These are phyloP conservation scores for Boloria euphrosyne DNA, from an alignment of 2,888 invertebrate genomes.

Conservation along the genomic window DNA sequence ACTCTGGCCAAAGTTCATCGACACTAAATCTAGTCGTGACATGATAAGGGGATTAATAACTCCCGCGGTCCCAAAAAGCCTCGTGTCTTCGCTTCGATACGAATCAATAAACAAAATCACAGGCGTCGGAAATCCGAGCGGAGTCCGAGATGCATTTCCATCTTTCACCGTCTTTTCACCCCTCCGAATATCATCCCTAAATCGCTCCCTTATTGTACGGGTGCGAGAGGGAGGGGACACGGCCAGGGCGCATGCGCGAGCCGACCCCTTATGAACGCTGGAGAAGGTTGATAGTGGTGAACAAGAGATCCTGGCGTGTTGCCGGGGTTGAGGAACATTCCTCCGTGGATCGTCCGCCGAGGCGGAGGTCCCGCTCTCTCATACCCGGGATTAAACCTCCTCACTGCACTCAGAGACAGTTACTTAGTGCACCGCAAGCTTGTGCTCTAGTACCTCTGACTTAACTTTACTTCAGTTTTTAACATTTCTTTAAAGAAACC, in stretches of 20 bases:
- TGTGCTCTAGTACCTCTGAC: conserved; percentile 19
- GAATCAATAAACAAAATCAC: conserved; percentile 82
- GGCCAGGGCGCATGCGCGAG: conserved; percentile 69
- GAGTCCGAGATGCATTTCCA: conserved; percentile 81
- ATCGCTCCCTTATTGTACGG: conserved; percentile 55
- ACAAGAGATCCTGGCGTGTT: conserved; percentile 72
- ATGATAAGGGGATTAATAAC: conserved; percentile 74
- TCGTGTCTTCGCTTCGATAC: conserved; percentile 59
- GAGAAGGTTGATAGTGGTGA: conserved; percentile 70
- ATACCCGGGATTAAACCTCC: conserved; percentile 58
- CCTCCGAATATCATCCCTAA: conserved; percentile 78
- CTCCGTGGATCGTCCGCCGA: conserved; percentile 76
- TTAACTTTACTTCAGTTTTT: conserved; percentile 14
- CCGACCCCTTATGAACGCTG: conserved; percentile 73
- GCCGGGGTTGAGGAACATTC: conserved; percentile 73
- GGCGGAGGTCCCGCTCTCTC: conserved; percentile 80
- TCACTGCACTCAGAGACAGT: conserved; percentile 46
- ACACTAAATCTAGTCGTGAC: conserved; percentile 66
- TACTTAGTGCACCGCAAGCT: conserved; percentile 32
- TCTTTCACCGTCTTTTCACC: conserved; percentile 80
- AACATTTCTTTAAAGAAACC: conserved; percentile 16
- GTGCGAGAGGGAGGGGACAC: conserved; percentile 58
- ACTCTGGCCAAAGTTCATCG: conserved; percentile 52
- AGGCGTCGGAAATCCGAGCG: conserved; percentile 80
- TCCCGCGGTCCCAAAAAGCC: conserved; percentile 53